A percentile compares a stretch with the other conserved stretches of the same genome.
These are phyloP conservation scores for Eremophila alpestris DNA, from an alignment of 2,797 vertebrate genomes.

Conservation along the genomic window DNA sequence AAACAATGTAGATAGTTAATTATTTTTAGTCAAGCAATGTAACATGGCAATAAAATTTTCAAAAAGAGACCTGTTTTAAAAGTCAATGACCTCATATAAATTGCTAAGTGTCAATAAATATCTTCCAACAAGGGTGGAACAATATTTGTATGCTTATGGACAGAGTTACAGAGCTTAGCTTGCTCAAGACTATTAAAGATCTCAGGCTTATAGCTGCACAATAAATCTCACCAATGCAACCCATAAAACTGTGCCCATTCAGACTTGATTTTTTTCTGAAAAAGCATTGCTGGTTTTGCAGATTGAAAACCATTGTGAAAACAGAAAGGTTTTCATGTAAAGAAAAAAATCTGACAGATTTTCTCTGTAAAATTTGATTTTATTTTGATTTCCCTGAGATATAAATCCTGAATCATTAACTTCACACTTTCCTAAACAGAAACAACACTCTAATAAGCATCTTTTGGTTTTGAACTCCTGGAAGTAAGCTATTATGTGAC, in stretches of 20 bases:
- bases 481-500: background rate
- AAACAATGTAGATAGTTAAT: conserved; percentile 57
- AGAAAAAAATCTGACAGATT: conserved; percentile 43
- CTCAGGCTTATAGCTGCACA: background rate
- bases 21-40: conserved; percentile 57
- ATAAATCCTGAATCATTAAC: background rate
- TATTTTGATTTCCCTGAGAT: conserved; percentile 38
- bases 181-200: background rate
- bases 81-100: background rate
- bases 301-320: background rate
- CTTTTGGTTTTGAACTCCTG: background rate
- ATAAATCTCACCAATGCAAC: background rate
- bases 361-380: conserved; percentile 33
- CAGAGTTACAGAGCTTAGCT: background rate
- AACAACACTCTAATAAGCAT: background rate
- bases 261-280: background rate
- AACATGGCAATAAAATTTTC: conserved; percentile 42
- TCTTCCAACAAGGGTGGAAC: conserved; percentile 10
- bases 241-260: conserved; percentile 18
- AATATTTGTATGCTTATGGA: background rate
- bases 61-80: conserved; percentile 40
- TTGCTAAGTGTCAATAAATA: conserved; percentile 45
- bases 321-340: background rate
- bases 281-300: conserved; percentile 14
- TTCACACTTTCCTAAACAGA: background rate